Percentiles rank a stretch among this genome's conserved stretches.
Conservation (phyloP, 2,797 vertebrate species). For the Coregonus suidteri region DNA sequence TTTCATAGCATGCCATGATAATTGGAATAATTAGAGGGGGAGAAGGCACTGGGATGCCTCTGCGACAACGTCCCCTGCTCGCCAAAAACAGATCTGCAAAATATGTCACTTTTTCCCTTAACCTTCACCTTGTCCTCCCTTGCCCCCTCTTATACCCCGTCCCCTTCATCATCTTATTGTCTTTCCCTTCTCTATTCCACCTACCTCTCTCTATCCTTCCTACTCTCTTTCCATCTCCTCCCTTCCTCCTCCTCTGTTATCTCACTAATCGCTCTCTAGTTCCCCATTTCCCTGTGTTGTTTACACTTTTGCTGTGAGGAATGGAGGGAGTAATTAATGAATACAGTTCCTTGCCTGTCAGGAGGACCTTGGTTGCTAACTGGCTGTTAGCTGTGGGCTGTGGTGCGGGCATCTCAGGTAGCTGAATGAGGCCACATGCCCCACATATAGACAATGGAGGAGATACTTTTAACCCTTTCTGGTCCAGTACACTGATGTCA, state of each 20-base stretch:
- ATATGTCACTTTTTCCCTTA: conserved; percentile 37
- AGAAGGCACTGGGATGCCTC: conserved; percentile 84
- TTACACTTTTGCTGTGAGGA: conserved; percentile 80
- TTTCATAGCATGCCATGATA: conserved; percentile 99
- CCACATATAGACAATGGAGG: conserved; percentile 29
- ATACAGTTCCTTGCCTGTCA: conserved; percentile 72
- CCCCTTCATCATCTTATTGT: conserved; percentile 10
- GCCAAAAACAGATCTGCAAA: conserved; percentile 70
- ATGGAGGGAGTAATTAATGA: conserved; percentile 86
- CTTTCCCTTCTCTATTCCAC: conserved; percentile 16
- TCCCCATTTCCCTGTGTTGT: conserved; percentile 75
- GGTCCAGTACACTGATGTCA: background rate
- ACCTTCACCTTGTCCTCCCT: conserved; percentile 18
- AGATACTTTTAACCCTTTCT: conserved; percentile 50
- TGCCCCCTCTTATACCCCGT: conserved; percentile 6
- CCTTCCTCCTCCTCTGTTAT: conserved; percentile 34
- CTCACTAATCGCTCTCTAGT: conserved; percentile 62
- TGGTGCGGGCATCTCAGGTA: conserved; percentile 66
- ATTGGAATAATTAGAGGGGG: conserved; percentile 99
- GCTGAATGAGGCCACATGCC: conserved; percentile 73
- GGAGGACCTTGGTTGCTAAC: conserved; percentile 64
- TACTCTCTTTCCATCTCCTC: conserved; percentile 21
- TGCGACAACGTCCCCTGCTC: conserved; percentile 63
- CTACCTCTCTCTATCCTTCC: conserved; percentile 3
- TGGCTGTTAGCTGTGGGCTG: conserved; percentile 59